A percentile compares a stretch with the other conserved stretches of the same genome.
phyloP scores from a whole-genome alignment of 2,888 invertebrate genomes.

The Minunthozetes semirufus region DNA sequence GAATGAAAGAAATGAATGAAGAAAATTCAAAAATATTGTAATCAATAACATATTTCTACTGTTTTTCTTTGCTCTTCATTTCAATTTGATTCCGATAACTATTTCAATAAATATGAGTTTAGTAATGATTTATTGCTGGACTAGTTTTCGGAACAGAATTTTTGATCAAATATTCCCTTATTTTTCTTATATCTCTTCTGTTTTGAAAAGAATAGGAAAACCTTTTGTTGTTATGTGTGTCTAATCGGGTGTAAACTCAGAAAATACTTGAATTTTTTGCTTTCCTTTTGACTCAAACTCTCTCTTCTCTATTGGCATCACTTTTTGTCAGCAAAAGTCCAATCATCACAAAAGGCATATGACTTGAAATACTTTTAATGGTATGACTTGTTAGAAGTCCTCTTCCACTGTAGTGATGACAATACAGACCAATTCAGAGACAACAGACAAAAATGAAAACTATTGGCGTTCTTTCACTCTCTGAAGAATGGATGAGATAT shows the following conservation, averaged over 20 bases:
- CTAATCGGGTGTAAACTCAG: constrained; percentile 13
- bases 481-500: not conserved
- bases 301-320: constrained; percentile 11
- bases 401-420: not conserved
- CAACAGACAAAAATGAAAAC: not conserved
- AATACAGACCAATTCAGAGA: not conserved
- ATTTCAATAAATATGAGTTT: constrained; percentile 6
- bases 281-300: not conserved
- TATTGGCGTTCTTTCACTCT: not conserved
- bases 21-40: not conserved
- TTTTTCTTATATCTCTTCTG: not conserved
- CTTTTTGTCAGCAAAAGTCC: constrained; percentile 9
- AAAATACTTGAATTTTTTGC: constrained; percentile 1
- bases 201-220: not conserved
- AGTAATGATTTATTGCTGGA: not conserved
- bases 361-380: constrained; percentile 17
- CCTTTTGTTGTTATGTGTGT: constrained; percentile 11
- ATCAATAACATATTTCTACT: not conserved
- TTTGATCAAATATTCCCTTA: constrained; percentile 11
- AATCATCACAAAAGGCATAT: not conserved
- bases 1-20: too few species aligned
- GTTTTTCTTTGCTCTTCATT: not conserved
- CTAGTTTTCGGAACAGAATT: not conserved
- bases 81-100: not conserved
- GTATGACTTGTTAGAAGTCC: constrained; percentile 18